A percentile compares a stretch with the other conserved stretches of the same genome.
Conservation (phyloP, 2,797 vertebrate genomes). For the Pipistrellus pygmaeus region DNA sequence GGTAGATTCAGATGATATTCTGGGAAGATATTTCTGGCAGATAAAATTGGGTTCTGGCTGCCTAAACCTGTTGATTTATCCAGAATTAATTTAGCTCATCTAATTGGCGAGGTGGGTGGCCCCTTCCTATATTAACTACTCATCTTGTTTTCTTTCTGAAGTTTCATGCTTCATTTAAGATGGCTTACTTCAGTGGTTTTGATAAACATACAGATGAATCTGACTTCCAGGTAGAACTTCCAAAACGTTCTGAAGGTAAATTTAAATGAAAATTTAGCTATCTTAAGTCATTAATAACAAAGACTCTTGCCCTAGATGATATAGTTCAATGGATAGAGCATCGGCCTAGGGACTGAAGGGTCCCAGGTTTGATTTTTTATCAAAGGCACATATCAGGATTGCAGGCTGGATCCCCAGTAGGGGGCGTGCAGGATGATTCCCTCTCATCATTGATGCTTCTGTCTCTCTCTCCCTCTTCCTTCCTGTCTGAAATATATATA, state of each 20-base stretch:
- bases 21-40: conserved; percentile 46
- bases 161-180: conserved; percentile 57
- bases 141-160: conserved; percentile 58
- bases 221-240: conserved; percentile 53
- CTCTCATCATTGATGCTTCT: too few species aligned
- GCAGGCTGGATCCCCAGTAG: too few species aligned
- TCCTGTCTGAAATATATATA: too few species aligned
- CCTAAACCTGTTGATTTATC: conserved; percentile 55
- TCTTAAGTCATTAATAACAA: conserved; percentile 50
- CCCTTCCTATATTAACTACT: conserved; percentile 19
- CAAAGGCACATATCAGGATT: too few species aligned
- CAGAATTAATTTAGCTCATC: conserved; percentile 67
- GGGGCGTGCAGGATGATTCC: too few species aligned
- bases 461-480: too few species aligned
- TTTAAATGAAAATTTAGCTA: conserved; percentile 59
- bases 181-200: conserved; percentile 62
- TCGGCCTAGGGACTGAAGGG: too few species aligned
- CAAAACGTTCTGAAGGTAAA: conserved; percentile 54
- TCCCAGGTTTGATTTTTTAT: too few species aligned
- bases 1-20: conserved; percentile 5
- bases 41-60: conserved; percentile 32
- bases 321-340: too few species aligned
- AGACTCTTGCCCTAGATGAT: not conserved
- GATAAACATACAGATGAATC: conserved; percentile 31
- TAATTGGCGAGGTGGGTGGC: conserved; percentile 23